Conservation (phyloP, 1,140 invertebrate genomes). For the Anagrus nilaparvatae region DNA sequence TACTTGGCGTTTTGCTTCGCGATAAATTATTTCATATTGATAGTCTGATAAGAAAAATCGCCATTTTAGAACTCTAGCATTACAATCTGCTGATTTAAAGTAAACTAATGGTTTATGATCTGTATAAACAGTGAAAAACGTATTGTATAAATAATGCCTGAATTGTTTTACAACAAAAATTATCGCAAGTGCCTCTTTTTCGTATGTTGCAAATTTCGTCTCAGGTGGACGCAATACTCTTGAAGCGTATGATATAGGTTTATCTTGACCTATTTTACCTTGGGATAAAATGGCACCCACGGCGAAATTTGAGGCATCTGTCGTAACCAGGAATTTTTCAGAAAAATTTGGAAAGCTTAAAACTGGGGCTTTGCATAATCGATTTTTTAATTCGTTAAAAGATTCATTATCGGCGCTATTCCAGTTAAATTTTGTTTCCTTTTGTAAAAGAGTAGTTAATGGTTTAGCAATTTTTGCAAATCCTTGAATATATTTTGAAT, state of each 20-base stretch:
- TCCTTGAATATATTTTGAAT: too few relatives aligned
- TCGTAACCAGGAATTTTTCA: conserved; percentile 4
- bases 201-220: conserved; percentile 33
- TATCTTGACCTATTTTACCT: conserved; percentile 14
- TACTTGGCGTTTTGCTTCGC: too few relatives aligned
- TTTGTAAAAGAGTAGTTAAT: too few relatives aligned
- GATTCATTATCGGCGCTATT: too few relatives aligned
- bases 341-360: too few relatives aligned
- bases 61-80: too few relatives aligned
- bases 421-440: too few relatives aligned
- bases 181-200: conserved; percentile 37
- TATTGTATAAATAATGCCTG: conserved; percentile 9
- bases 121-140: conserved; percentile 6
- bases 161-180: conserved; percentile 9
- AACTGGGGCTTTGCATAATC: too few relatives aligned
- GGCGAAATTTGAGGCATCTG: conserved; percentile 16
- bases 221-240: conserved; percentile 21
- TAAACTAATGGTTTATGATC: conserved; percentile 14
- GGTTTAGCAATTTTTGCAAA: too few relatives aligned
- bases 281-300: conserved; percentile 20
- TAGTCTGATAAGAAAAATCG: conserved; percentile 23
- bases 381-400: too few relatives aligned
- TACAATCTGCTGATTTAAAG: too few relatives aligned
- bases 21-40: too few relatives aligned
- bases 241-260: conserved; percentile 16